Base-by-base conservation (phyloP, 2,888 invertebrate genomes). In the Sphinx pinastri region DNA sequence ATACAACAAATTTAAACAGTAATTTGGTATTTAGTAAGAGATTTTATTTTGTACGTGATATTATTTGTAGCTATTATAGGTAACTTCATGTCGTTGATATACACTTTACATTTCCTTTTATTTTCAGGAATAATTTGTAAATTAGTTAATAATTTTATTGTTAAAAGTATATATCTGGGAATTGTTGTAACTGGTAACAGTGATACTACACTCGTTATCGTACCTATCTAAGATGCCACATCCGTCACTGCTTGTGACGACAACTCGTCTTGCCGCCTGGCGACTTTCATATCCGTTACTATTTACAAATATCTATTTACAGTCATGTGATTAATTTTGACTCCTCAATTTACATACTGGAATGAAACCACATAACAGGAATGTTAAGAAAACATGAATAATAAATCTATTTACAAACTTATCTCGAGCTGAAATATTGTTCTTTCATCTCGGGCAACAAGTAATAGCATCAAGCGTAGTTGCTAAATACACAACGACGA, bases 251-350 rank as follows among this genome's bases (percentile, higher is more conserved):
- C 75, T 76, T 75, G 73, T 79, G 84, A 84, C 81, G 83, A 82
- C 83, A 85, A 82, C 74, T 79, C 78, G 75, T 77, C 79, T 72
- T 77, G 89, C 87, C 93, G 93, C 93, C 93, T 89, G 87, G 93
- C 93, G 91, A 90, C 92, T 81, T 83, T 77, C 81, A 80, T 86
- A 85, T 83, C 82, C 83, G 85, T 88, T 85, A 89, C 88, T 93
- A 94, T 94, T 85, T 94, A 94, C 94, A 94, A 85, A 86, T 79
- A 84, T 84, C 80, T 94, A 93, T 93, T 87, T 93, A 93, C 93
- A 93, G 84, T 85, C 85, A 86, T 87, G 88, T 84, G 88, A 88
- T 89, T 81, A 82, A 86, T 83, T 89, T 88, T 89, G 89, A 86
- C 86, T 88, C 81, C 79, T 87, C 84, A 84, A 86, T 89, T 88